Percentiles rank a stretch among this genome's conserved stretches.
Conservation (phyloP, 2,888 invertebrate genomes). For the Rhyacophila evoluta region DNA sequence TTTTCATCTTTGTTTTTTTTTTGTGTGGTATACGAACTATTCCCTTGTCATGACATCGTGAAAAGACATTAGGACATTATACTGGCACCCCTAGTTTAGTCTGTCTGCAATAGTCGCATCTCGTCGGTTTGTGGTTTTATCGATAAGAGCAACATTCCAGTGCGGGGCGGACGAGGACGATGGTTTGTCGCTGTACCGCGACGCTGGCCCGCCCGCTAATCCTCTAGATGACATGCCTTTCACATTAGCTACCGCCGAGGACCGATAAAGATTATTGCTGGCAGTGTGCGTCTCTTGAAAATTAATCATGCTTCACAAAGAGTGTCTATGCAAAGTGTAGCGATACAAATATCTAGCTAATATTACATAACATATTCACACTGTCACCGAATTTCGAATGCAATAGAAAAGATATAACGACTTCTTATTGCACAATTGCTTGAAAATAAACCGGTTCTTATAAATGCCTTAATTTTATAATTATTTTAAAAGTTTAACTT, state of each 20-base stretch:
- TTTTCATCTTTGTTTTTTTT: no score
- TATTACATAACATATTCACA: no score
- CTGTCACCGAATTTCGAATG: no score
- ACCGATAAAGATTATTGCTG: slow-evolving; percentile 45
- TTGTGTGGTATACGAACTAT: no score
- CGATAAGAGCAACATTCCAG: slow-evolving; percentile 53
- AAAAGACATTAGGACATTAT: not conserved
- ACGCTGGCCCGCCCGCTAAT: slow-evolving; percentile 44
- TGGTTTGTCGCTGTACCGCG: not conserved
- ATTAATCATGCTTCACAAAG: slow-evolving; percentile 40
- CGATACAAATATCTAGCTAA: no score
- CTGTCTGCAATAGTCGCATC: not conserved
- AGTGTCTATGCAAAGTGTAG: not conserved
- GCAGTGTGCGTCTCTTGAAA: slow-evolving; percentile 26
- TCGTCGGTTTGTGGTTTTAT: slow-evolving; percentile 31
- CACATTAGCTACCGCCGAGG: slow-evolving; percentile 53
- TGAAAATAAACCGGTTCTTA: no score
- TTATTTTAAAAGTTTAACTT: no score
- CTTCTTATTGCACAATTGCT: no score
- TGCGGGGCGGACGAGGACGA: not conserved
- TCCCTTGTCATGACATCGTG: not conserved
- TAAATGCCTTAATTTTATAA: no score
- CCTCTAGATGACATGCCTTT: slow-evolving; percentile 53
- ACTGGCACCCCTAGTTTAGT: not conserved
- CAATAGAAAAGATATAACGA: no score